These are phyloP conservation scores for Herminia tarsipennalis DNA, from an alignment of 2,888 invertebrate species.

Conservation along the genomic window DNA sequence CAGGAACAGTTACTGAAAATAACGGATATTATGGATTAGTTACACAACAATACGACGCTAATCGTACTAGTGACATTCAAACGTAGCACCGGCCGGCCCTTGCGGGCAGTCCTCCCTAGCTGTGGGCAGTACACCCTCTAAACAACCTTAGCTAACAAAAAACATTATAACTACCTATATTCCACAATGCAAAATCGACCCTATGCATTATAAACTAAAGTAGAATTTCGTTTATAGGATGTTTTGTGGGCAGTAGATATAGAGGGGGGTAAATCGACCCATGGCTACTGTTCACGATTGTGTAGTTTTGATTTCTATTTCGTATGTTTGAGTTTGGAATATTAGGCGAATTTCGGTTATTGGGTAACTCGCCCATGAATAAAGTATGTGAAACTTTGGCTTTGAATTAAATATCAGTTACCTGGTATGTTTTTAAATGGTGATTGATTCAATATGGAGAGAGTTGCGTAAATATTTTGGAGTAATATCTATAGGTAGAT, in stretches of 20 bases:
- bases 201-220: slow-evolving; percentile 22
- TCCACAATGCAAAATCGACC: slow-evolving; percentile 45
- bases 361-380: slow-evolving; percentile 37
- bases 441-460: slow-evolving; percentile 7
- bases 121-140: slow-evolving; percentile 83
- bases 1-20: too few species aligned
- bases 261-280: slow-evolving; percentile 77
- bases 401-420: slow-evolving; percentile 28
- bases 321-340: slow-evolving; percentile 45
- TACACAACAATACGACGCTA: too few species aligned
- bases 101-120: slow-evolving; percentile 82
- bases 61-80: slow-evolving; percentile 45
- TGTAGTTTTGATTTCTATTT: slow-evolving; percentile 79
- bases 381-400: slow-evolving; percentile 32
- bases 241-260: slow-evolving; percentile 69
- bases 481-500: neutral
- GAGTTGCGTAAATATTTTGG: slow-evolving; percentile 2
- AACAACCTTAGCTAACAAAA: slow-evolving; percentile 66
- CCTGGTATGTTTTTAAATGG: slow-evolving; percentile 25
- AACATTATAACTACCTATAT: slow-evolving; percentile 65
- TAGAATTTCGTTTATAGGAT: slow-evolving; percentile 19
- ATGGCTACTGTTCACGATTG: slow-evolving; percentile 73
- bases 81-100: slow-evolving; percentile 74
- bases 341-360: slow-evolving; percentile 39
- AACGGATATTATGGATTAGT: too few species aligned